Conservation (phyloP, 2,797 vertebrate genomes). For the Pseudomugil gertrudae region DNA sequence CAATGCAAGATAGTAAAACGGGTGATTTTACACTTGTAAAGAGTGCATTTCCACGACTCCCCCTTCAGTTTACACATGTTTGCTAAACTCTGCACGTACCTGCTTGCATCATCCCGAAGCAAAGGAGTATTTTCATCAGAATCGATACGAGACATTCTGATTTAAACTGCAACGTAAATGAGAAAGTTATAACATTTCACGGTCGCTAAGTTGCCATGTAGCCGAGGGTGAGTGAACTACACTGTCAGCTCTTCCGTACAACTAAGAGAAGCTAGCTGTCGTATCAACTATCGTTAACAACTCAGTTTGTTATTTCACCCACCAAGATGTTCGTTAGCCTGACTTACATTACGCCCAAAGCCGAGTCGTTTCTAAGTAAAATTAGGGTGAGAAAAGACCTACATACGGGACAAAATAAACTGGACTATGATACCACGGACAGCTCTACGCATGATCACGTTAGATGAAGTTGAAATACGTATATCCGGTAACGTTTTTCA, state of each 20-base stretch:
- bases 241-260: constrained; percentile 3
- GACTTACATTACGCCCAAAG: not conserved
- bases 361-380: not conserved
- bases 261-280: not conserved
- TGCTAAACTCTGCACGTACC: constrained; percentile 65
- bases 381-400: not conserved
- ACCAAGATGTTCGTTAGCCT: not conserved
- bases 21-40: not conserved
- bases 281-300: not conserved
- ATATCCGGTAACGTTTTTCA: constrained; percentile 29
- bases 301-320: not conserved
- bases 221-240: constrained; percentile 41
- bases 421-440: constrained; percentile 40
- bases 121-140: constrained; percentile 73
- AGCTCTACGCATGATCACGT: accelerated
- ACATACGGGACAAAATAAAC: not conserved
- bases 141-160: constrained; percentile 73
- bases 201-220: constrained; percentile 42
- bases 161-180: not conserved
- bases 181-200: not conserved
- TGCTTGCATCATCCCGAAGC: constrained; percentile 71
- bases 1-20: not conserved
- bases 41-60: not conserved
- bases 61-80: not conserved
- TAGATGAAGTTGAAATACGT: accelerated